Evolutionary conservation across 2,113 vertebrate species (phyloP).

Genomic region (Hypanus sabinus): DNA sequence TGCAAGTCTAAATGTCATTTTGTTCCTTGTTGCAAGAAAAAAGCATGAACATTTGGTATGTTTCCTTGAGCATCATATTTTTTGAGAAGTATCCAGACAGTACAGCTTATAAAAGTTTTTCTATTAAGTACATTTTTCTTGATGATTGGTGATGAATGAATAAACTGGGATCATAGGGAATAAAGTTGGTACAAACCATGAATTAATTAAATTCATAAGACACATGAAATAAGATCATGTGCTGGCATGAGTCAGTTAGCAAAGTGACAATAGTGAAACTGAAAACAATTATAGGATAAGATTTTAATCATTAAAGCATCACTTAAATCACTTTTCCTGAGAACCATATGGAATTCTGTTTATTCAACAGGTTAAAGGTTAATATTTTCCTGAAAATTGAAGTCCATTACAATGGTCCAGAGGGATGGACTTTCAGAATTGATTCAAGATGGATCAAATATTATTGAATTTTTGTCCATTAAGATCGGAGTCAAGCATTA

Average conservation of each 20-base stretch:
- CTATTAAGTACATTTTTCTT: background rate
- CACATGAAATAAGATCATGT: background rate
- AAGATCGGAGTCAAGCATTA: background rate
- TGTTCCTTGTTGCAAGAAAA: background rate
- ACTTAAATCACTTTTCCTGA: background rate
- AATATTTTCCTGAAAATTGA: slow-evolving; percentile 13
- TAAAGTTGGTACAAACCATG: background rate
- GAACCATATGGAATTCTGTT: slow-evolving; percentile 5
- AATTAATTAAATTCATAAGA: background rate
- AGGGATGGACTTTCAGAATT: background rate
- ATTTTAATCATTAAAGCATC: slow-evolving; percentile 22
- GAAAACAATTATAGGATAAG: slow-evolving; percentile 3
- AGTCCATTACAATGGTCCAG: background rate
- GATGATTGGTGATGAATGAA: background rate
- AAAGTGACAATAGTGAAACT: slow-evolving; percentile 16
- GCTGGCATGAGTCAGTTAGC: background rate
- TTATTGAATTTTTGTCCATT: background rate
- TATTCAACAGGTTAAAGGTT: slow-evolving; percentile 25
- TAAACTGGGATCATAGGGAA: background rate
- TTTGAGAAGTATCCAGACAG: background rate
- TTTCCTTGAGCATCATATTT: slow-evolving; percentile 10
- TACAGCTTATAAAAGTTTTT: background rate
- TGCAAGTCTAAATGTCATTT: background rate
- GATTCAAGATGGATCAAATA: background rate
- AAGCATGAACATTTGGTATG: background rate